Percentiles rank a stretch among this genome's conserved stretches.
phyloP scores from a whole-genome alignment of 1,140 invertebrate species.

The Euschistus heros region DNA sequence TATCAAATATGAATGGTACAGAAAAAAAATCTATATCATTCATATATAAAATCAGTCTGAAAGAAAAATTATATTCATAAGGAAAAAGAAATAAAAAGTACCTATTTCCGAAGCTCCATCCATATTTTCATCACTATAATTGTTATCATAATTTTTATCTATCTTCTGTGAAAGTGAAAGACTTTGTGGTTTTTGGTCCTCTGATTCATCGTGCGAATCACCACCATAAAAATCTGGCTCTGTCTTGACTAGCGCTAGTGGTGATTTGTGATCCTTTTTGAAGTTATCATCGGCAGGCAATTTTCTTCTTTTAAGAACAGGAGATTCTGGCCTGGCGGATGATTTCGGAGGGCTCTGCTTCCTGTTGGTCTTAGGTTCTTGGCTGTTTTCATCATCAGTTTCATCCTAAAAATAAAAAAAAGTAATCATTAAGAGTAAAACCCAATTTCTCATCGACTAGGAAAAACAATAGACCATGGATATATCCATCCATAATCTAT shows the following conservation, averaged over 20 bases:
- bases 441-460: too few species aligned
- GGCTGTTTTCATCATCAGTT: not conserved
- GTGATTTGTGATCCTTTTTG: not conserved
- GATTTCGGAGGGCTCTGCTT: constrained; percentile 19
- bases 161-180: not conserved
- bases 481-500: too few species aligned
- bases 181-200: constrained; percentile 11
- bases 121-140: constrained; percentile 19
- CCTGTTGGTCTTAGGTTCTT: not conserved
- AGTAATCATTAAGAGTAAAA: too few species aligned
- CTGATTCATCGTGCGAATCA: not conserved
- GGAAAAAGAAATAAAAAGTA: too few species aligned
- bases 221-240: constrained; percentile 2
- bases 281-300: not conserved
- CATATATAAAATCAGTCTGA: too few species aligned
- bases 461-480: too few species aligned
- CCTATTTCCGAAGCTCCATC: constrained; percentile 18
- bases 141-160: constrained; percentile 1
- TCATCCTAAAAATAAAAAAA: not conserved
- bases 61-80: too few species aligned
- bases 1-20: too few species aligned
- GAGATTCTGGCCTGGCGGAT: constrained; percentile 16
- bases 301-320: constrained; percentile 17
- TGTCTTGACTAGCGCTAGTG: not conserved
- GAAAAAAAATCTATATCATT: too few species aligned